Base-by-base conservation (phyloP, 2,797 vertebrate species). In the Brachyalestes nurse region DNA sequence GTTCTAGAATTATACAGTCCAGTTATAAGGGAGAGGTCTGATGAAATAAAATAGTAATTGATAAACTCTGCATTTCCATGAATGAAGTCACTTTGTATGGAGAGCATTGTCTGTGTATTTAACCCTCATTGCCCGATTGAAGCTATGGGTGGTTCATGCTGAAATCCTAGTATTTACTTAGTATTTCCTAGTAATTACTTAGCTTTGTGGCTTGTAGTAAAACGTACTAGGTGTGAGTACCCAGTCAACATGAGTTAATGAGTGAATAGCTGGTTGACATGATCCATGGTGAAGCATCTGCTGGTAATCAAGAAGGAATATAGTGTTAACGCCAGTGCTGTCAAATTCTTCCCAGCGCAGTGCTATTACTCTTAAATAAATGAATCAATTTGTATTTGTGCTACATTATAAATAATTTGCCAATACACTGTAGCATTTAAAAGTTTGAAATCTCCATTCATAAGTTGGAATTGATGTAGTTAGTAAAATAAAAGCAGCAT, bases 261-360 rank as follows among this genome's bases (percentile, higher is more conserved):
- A 55, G 38, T 45, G 45, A 73, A 23, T 5, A 19, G 19, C 12
- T 74, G 53, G 61, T 45, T 16, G 19, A 21, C 69, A 34, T 47
- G 60, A 66, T 66, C 61, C 21, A 16, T 61, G 64, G 19, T 23
- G 51, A 74, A 80, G 72, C 19, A 21, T 62, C 57, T 78, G 57
- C 57, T 69, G 38, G 1, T 49, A 34, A 8, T 47, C 6, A 10
- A 42, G 6, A 14, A 58, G 53, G 38, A 9, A 28, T 4, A 3
- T 7, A 2, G 40, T 72, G 28, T 72, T 72, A 53, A 72, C 25
- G 19, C 4, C 42, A 38, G 58, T 7, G 53, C 23, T 60, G 12
- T 45, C n/a, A 34, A 8, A 25, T 60, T 69, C 23, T 61, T 25
- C 13, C 5, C 12, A 62, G 4, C 17, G 14, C 9, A 17, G 3